A percentile compares a stretch with the other conserved stretches of the same genome.
These are phyloP conservation scores for Hydrochoerus hydrochaeris DNA, from an alignment of 2,113 vertebrate species.

Conservation along the genomic window DNA sequence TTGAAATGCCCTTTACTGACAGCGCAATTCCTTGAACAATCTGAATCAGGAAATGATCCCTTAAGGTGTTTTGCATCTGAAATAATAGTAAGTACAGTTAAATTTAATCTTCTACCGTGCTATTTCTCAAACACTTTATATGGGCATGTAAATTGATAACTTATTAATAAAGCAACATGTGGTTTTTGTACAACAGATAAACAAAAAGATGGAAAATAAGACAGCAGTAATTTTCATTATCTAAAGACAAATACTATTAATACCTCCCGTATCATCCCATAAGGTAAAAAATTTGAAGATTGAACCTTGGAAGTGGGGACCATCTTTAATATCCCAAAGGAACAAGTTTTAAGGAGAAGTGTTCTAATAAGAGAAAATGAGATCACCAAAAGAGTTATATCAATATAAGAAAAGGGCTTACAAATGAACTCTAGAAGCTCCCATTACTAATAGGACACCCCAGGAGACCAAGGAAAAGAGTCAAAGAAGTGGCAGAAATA, in stretches of 20 bases:
- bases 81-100: slow-evolving; percentile 89
- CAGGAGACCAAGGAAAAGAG: not conserved
- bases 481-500: slow-evolving; percentile 18
- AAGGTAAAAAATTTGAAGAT: not conserved
- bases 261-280: not conserved
- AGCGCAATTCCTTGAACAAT: slow-evolving; percentile 89
- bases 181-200: not conserved
- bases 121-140: slow-evolving; percentile 4
- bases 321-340: not conserved
- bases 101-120: slow-evolving; percentile 35
- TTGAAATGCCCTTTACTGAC: slow-evolving; percentile 92
- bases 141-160: not conserved
- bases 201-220: slow-evolving; percentile 39
- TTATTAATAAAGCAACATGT: slow-evolving; percentile 6
- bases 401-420: not conserved
- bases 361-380: not conserved
- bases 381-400: not conserved
- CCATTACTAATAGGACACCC: not conserved
- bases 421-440: not conserved
- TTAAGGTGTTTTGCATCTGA: slow-evolving; percentile 91
- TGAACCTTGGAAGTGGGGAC: not conserved
- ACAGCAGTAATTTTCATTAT: not conserved
- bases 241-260: slow-evolving; percentile 33
- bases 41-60: slow-evolving; percentile 87
- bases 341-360: slow-evolving; percentile 9